Percentiles rank a stretch among this genome's conserved stretches.
Evolutionary conservation across 2,797 vertebrate species (phyloP).

Genomic region (Mionectes olivaceus): DNA sequence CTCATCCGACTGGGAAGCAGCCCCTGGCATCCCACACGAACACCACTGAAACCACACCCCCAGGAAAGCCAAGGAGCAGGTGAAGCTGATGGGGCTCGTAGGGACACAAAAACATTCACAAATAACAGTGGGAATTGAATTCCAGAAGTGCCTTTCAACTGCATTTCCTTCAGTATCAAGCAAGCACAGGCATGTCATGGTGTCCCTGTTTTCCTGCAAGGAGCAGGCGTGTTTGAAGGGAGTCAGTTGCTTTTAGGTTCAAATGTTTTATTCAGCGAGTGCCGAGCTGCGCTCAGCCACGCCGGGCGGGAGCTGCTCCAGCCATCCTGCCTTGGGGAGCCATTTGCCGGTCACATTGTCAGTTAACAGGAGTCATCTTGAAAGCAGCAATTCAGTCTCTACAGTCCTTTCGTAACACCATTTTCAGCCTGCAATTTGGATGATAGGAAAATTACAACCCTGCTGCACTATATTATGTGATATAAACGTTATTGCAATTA

Average conservation of each 20-base stretch:
- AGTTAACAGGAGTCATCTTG: constrained; percentile 76
- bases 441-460: constrained; percentile 87
- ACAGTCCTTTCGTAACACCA: constrained; percentile 75
- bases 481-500: constrained; percentile 85
- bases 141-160: background rate
- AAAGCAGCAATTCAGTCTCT: constrained; percentile 82
- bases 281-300: background rate
- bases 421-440: constrained; percentile 86
- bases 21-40: rapidly evolving
- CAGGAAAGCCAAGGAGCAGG: background rate
- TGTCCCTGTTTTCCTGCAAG: background rate
- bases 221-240: background rate
- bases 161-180: background rate
- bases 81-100: rapidly evolving
- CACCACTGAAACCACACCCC: background rate
- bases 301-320: constrained; percentile 34
- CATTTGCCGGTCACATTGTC: constrained; percentile 72
- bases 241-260: background rate
- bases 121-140: background rate
- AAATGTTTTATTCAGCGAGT: constrained; percentile 31
- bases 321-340: constrained; percentile 53
- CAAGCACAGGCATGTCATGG: rapidly evolving
- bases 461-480: constrained; percentile 78
- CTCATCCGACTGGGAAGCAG: rapidly evolving
- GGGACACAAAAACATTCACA: background rate